These are phyloP conservation scores for Styela plicata DNA, from an alignment of 23 tunicate species.

Conservation along the genomic window DNA sequence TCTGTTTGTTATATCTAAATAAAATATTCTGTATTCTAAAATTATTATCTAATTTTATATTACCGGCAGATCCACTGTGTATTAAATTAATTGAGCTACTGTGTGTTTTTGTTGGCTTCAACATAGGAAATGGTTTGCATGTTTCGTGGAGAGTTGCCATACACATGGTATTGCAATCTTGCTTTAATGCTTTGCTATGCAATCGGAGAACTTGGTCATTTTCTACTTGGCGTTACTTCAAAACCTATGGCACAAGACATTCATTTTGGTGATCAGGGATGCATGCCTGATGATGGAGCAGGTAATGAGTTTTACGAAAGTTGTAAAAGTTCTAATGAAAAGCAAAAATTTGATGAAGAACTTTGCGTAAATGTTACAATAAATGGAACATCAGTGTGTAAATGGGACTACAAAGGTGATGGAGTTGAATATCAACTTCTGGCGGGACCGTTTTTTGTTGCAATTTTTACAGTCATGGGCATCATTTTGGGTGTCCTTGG, in stretches of 20 bases:
- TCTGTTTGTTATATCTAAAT: too few relatives aligned
- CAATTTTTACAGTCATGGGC: constrained; percentile 83
- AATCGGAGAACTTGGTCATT: constrained; percentile 85
- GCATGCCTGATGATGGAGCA: constrained; percentile 27
- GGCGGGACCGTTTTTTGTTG: constrained; percentile 90
- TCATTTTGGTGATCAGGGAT: constrained; percentile 75
- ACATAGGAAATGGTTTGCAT: background rate
- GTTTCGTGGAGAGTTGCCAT: constrained; percentile 43
- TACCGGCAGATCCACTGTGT: background rate
- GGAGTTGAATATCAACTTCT: constrained; percentile 81
- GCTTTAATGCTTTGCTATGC: constrained; percentile 81
- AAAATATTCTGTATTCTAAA: too few relatives aligned
- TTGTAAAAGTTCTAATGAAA: background rate
- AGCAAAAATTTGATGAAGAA: background rate
- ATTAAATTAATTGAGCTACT: too few relatives aligned
- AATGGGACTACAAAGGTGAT: constrained; percentile 79
- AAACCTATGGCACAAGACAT: constrained; percentile 73
- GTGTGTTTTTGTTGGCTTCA: background rate
- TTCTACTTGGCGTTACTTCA: constrained; percentile 76
- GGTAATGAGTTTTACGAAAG: background rate
- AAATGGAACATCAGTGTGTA: constrained; percentile 37
- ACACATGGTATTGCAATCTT: constrained; percentile 55
- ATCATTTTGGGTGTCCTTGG: constrained; percentile 72
- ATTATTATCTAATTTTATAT: too few relatives aligned
- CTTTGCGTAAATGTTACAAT: background rate